Base-by-base conservation (phyloP, 1,140 invertebrate species). In the Euura lappo region DNA sequence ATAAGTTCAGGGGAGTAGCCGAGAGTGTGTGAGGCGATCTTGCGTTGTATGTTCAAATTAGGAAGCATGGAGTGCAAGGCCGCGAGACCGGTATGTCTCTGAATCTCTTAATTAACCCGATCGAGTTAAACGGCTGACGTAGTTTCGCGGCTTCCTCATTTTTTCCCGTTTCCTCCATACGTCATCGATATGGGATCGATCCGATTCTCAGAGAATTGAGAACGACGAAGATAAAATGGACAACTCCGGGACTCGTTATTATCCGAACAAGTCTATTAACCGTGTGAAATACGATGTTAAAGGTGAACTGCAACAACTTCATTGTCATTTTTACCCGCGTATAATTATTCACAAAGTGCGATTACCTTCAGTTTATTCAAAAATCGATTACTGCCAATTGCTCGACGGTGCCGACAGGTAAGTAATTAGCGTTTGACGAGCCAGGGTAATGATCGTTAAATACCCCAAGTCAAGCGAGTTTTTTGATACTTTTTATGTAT, bases 51-150 rank as follows among this genome's bases (percentile, higher is more conserved):
- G 51, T 60, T 60, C 51, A 6, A 60, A 60, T 60, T 60, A 60
- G 51, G 51, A 60, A 60, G 51, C 51, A n/a, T 60, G 13, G 51
- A n/a, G 51, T 60, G 51, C 51, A 60, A 60, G 51, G 51, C 51
- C 51, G 51, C 6, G 51, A 60, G 51, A 60, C 51, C 51, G 51
- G 51, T 60, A 60, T 60, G 13, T 60, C 51, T 60, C 6, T 8
- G 8, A 60, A 60, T 60, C 51, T 60, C 51, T 60, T 60, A 60
- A 60, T 60, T 60, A 60, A 60, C 3, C 8, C 51, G 51, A 8
- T 60, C 51, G 51, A 8, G 13, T 60, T 6, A 3, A n/a, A 60
- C 3, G 51, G 10, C 51, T 60, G 51, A 60, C 51, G 51, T 6
- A 60, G 51, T n/a, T n/a, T 60, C 51, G 51, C 51, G 13, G 4